These are phyloP conservation scores for Crenuchus spilurus DNA, from an alignment of 2,797 vertebrate genomes.

Conservation along the genomic window DNA sequence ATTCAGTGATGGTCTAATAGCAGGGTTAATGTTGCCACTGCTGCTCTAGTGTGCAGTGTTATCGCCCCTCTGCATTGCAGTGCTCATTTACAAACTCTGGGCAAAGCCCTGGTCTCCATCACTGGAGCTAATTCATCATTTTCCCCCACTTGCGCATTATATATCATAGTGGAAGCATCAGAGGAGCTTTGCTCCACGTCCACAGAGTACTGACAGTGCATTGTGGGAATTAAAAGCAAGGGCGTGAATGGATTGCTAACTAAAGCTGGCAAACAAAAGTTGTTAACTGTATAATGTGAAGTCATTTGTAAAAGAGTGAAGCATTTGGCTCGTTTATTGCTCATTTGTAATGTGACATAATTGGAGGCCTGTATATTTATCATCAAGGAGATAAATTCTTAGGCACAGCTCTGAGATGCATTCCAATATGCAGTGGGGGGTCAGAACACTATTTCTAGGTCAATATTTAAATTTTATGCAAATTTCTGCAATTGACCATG, in stretches of 20 bases:
- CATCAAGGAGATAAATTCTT: too few relatives aligned
- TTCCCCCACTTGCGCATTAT: constrained; percentile 24
- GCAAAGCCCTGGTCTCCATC: constrained; percentile 59
- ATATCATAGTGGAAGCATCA: not conserved
- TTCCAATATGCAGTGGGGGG: too few relatives aligned
- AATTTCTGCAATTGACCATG: too few relatives aligned
- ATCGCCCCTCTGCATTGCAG: constrained; percentile 65
- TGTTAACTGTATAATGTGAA: not conserved
- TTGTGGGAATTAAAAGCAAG: not conserved
- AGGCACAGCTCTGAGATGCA: too few relatives aligned
- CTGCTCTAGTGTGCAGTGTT: constrained; percentile 63
- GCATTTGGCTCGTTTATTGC: not conserved
- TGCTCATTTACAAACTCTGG: constrained; percentile 67
- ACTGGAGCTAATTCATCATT: constrained; percentile 43
- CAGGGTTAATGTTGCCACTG: constrained; percentile 22
- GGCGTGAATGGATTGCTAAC: not conserved
- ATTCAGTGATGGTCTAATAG: constrained; percentile 40
- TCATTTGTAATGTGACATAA: not conserved
- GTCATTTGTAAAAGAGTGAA: not conserved
- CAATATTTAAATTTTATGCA: too few relatives aligned
- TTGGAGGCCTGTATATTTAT: too few relatives aligned
- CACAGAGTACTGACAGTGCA: not conserved
- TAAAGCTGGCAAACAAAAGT: not conserved
- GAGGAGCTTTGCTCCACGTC: not conserved
- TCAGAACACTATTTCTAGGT: too few relatives aligned